phyloP scores from a whole-genome alignment of 2,888 invertebrate genomes.

The Hypomecis punctinalis region DNA sequence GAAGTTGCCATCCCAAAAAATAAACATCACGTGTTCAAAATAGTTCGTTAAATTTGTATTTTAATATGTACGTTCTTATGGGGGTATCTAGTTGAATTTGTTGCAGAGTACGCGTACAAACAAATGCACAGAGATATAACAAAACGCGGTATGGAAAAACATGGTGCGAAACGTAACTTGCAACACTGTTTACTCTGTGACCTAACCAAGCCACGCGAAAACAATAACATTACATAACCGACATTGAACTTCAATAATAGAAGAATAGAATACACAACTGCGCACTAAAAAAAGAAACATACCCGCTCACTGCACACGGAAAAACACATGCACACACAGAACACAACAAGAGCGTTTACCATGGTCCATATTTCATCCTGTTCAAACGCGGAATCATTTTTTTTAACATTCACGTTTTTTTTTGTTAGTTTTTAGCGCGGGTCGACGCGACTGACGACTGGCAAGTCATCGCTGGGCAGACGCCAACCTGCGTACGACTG shows the following conservation, averaged over 20 bases:
- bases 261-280: conserved; percentile 55
- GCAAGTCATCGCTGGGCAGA: conserved; percentile 64
- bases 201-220: conserved; percentile 43
- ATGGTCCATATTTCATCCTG: conserved; percentile 76
- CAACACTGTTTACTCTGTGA: too few relatives aligned
- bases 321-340: conserved; percentile 58
- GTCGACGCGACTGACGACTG: conserved; percentile 58
- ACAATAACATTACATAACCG: conserved; percentile 70
- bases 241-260: conserved; percentile 62
- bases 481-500: conserved; percentile 60
- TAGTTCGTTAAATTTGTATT: too few relatives aligned
- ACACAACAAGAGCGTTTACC: conserved; percentile 53
- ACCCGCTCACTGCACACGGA: conserved; percentile 40
- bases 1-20: too few relatives aligned
- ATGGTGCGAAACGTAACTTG: too few relatives aligned
- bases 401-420: conserved; percentile 34
- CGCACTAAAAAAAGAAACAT: conserved; percentile 52
- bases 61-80: too few relatives aligned
- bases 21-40: too few relatives aligned
- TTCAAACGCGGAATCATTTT: conserved; percentile 71
- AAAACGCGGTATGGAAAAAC: too few relatives aligned
- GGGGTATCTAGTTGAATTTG: too few relatives aligned
- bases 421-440: conserved; percentile 52
- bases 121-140: too few relatives aligned
- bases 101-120: too few relatives aligned